Evolutionary conservation across 1,140 invertebrate genomes (phyloP), one percentile per base, ranked within the genome.

Genomic region (Adoxophyes honmai): DNA sequence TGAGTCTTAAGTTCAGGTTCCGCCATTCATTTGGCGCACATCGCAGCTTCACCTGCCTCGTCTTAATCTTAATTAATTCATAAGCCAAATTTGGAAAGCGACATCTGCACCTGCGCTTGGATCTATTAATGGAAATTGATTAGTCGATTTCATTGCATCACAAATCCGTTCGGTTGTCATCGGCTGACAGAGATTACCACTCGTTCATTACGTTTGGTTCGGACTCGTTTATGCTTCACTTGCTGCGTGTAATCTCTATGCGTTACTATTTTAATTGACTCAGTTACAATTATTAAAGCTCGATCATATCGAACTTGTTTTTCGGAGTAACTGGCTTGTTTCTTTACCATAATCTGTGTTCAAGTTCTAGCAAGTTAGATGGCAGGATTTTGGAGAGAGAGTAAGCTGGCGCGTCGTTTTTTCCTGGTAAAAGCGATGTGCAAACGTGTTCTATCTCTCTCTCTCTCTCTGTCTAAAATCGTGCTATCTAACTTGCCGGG

Each of bases 241-340:
- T 65, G 59, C 51, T 51, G 21, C 51, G 36, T 51, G 56, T 61
- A 66, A 70, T 70, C 67, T 64, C 51, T 52, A 14, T 14, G 51
- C 51, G 34, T 52, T 34, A 52, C 34, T 15, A 52, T 52, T 52
- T 52, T 52, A 52, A 52, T 52, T 52, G 51, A 52, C 33, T 34
- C 56, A 57, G 54, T 38, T 53, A 57, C 57, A 63, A 52, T 64
- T 28, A 68, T 63, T 54, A 66, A 59, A 62, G 42, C 51, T 60
- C 51, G 52, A 67, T 67, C 55, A 60, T 65, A 64, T 39, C 9
- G 36, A 66, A 66, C 64, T 53, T n/a, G 64, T 55, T 70, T 58
- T 52, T 55, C 42, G 55, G n/a, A n/a, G 39, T 33, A 51, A 39
- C 39, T 56, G 37, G 34, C 6, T 28, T 28, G 6, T 28, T 28